Evolutionary conservation across 2,797 vertebrate species (phyloP).

Genomic region (Loris lydekkerianus): DNA sequence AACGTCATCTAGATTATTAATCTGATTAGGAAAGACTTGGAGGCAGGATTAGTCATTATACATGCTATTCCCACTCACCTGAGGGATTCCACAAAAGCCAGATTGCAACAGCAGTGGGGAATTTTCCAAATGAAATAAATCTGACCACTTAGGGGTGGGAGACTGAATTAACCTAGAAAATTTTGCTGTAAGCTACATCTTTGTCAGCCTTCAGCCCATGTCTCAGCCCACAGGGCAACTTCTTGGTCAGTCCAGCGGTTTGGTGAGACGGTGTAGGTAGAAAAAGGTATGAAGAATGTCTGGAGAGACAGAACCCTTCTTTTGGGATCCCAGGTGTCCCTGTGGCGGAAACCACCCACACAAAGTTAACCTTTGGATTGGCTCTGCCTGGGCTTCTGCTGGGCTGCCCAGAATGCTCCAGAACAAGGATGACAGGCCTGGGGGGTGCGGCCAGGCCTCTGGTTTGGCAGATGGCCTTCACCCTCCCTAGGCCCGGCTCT

Average conservation of each 20-base stretch:
- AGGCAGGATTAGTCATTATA: not conserved
- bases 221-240: not conserved
- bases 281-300: not conserved
- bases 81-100: not conserved
- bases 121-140: conserved; percentile 38
- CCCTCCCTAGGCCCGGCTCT: not conserved
- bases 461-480: not conserved
- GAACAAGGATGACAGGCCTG: conserved; percentile 33
- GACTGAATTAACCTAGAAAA: not conserved
- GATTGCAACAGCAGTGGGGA: not conserved
- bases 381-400: not conserved
- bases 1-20: not conserved
- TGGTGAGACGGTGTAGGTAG: not conserved
- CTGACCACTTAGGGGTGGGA: not conserved
- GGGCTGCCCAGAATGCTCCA: conserved; percentile 22
- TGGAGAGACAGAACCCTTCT: not conserved
- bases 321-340: not conserved
- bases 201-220: not conserved
- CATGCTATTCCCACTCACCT: not conserved
- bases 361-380: conserved; percentile 43
- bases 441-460: not conserved
- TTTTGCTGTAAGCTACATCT: not conserved
- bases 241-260: not conserved
- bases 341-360: not conserved
- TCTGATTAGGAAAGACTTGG: not conserved